Conservation (phyloP, 1,140 invertebrate species). For the Bactericera cockerelli region DNA sequence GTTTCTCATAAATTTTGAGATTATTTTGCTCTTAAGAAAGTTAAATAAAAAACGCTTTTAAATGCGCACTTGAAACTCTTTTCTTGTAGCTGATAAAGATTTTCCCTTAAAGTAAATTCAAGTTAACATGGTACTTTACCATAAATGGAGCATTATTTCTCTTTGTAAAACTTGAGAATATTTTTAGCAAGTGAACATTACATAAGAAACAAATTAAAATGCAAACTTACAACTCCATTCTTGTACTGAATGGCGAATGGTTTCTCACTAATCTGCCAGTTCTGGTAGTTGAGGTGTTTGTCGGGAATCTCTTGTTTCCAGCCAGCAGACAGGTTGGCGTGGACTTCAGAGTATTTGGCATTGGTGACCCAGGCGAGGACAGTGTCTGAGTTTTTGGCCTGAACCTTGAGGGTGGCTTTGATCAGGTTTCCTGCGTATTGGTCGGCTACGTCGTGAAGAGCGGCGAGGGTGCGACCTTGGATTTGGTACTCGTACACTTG, state of each 20-base stretch:
- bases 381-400: constrained; percentile 24
- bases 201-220: no score
- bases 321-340: constrained; percentile 32
- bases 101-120: no score
- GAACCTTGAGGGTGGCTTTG: constrained; percentile 35
- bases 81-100: no score
- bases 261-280: constrained; percentile 32
- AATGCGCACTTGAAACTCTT: no score
- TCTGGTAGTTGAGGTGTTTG: constrained; percentile 31
- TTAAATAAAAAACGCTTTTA: no score
- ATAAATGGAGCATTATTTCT: no score
- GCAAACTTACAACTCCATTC: constrained; percentile 29
- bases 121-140: no score
- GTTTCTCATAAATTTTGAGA: no score
- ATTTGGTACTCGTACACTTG: constrained; percentile 43
- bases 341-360: constrained; percentile 34
- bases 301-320: constrained; percentile 30
- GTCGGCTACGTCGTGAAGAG: constrained; percentile 34
- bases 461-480: constrained; percentile 37
- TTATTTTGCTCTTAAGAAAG: no score
- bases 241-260: constrained; percentile 41
- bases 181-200: no score
- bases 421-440: constrained; percentile 37
- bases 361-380: not conserved
- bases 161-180: no score